Evolutionary conservation across 64 coral and sea anemone species (phyloP), one percentile per base, ranked within the genome.

Genomic region (Pocillopora verrucosa): DNA sequence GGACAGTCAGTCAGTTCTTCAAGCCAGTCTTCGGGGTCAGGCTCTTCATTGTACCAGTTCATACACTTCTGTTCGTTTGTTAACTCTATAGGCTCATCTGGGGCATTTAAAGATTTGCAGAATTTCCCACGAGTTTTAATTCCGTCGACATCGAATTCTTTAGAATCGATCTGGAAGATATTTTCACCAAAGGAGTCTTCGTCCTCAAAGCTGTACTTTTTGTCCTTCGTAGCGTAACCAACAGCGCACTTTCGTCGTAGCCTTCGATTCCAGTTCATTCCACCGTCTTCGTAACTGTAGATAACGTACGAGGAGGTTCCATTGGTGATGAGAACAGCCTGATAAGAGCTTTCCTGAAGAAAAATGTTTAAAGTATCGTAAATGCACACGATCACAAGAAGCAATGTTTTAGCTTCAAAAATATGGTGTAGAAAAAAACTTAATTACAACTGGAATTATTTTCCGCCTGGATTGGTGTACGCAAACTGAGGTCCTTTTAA

Each of bases 311-410:
- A 79, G 13, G 60, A 34, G 1, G 62, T 87, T 14, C 90, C 90
- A 11, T 72, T 87, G 34, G 83, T 73, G 36, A 63, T 61, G 4
- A 92, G 60, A 19, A 80, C 83, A 9, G 62, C 65, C 58, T 92
- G 90, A 61, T 79, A 92, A 24, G 74, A 87, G 75, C 85, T 92
- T 87, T 61, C 17, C 90, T 92, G 16, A 19, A 76, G 51, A 60
- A 51, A 19, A 16, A 61, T 24, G 34, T 65, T 62, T 14, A 4
- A 89, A 51, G 20, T 25, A 10, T 68, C 57, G 41, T 51, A 4
- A 51, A 7, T 51, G 41, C 41, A 3, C 7, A 0, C 41, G 41
- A 7, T 51, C 41, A 4, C 41, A 1, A 51, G 7, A 0, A 51
- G 1, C 41, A 51, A 51, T 51, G 41, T 51, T 51, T 51, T 51